phyloP scores from a whole-genome alignment of 2,888 invertebrate species.

The Pteria penguin region DNA sequence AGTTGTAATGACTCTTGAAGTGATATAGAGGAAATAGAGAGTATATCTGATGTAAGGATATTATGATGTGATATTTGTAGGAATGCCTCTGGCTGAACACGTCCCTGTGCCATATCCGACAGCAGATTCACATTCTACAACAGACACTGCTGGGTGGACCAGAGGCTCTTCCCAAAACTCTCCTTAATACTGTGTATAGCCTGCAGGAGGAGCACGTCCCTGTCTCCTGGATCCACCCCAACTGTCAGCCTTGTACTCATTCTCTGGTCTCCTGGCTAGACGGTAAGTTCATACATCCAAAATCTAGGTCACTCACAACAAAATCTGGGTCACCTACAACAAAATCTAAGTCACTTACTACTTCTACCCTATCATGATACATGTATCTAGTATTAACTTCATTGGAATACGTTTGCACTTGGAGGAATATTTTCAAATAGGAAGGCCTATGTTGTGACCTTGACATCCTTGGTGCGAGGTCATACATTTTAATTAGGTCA shows the following conservation, averaged over 20 bases:
- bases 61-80: conserved; percentile 62
- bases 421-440: no score
- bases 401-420: no score
- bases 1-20: no score
- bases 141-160: conserved; percentile 70
- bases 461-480: no score
- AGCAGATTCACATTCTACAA: conserved; percentile 72
- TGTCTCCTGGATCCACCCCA: conserved; percentile 76
- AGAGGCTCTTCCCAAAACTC: conserved; percentile 67
- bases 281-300: conserved; percentile 64
- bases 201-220: conserved; percentile 77
- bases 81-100: conserved; percentile 78
- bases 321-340: no score
- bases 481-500: no score
- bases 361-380: no score
- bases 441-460: no score
- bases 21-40: no score
- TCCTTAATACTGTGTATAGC: conserved; percentile 64
- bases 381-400: no score
- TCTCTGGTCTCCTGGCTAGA: conserved; percentile 76
- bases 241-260: conserved; percentile 77
- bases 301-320: not conserved
- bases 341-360: no score
- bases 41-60: no score
- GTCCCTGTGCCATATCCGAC: conserved; percentile 74